Base-by-base conservation (phyloP, 2,888 invertebrate genomes). In the Marasmarcha lunaedactyla region DNA sequence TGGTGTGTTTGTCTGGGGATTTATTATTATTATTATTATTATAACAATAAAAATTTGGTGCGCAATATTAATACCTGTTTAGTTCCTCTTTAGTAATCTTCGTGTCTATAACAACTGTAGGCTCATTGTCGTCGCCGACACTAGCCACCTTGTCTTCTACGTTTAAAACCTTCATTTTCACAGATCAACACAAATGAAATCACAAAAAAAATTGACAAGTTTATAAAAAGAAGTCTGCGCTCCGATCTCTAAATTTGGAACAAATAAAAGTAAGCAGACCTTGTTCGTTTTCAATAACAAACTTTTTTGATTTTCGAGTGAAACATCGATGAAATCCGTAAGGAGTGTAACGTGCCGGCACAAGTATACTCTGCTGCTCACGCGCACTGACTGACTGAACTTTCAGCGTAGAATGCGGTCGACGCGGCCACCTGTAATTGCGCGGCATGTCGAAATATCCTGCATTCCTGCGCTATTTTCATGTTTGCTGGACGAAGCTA, bases 401-500 rank as follows among this genome's bases (percentile, higher is more conserved):
- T 30, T 12, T 38, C 30, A 15, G 27, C 14, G 14, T 14, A 15
- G 39, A 26, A 39, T 36, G 9, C 41, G 41, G 41, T n/a, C n/a
- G n/a, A n/a, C 39, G 36, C 30, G 30, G 46, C 35, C 45, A 45
- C 41, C 47, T 49, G 49, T 42, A 44, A 37, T 37, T 37, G 42
- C 38, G 43, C 39, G 40, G 43, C 38, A 42, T 40, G 41, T 20
- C 35, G 46, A 42, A 72, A 74, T 68, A 77, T 81, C 81, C 78
- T 79, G 78, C 81, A 81, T 81, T 79, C 81, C 81, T 60, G 45
- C 47, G 66, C 65, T 79, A 78, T 81, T 79, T 70, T 67, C 48
- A 61, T 61, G 10, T 5, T 3, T 12, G 11, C n/a, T 33, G n/a
- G 36, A 33, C 37, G 40, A 40, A 33, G 40, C 25, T 34, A 12